A percentile compares a stretch with the other conserved stretches of the same genome.
These are phyloP conservation scores for Dunckerocampus dactyliophorus DNA, from an alignment of 2,113 vertebrate species.

Conservation along the genomic window DNA sequence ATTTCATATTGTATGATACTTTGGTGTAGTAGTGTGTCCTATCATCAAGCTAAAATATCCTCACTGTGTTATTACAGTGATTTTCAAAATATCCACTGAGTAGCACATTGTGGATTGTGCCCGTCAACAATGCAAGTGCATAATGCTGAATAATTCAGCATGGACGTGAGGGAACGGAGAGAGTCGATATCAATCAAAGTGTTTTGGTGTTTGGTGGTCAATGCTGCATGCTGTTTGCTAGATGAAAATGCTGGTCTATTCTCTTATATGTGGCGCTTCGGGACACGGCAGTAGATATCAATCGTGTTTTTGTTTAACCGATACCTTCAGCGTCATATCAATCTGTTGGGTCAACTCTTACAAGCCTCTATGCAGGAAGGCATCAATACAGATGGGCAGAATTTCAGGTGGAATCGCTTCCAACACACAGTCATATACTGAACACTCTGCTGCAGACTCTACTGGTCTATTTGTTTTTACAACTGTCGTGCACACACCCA, in stretches of 20 bases:
- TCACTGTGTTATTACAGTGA: too few relatives aligned
- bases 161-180: slow-evolving; percentile 13
- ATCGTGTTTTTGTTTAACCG: too few relatives aligned
- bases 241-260: background rate
- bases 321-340: too few relatives aligned
- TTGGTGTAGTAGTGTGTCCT: too few relatives aligned
- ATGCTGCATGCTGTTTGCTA: slow-evolving; percentile 3
- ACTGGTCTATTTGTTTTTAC: slow-evolving; percentile 46
- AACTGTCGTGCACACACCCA: slow-evolving; percentile 18
- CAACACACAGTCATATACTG: too few relatives aligned
- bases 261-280: background rate
- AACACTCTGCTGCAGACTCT: slow-evolving; percentile 1
- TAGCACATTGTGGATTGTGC: background rate
- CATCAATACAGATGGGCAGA: background rate
- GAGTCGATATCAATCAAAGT: slow-evolving; percentile 36
- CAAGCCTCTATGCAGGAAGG: background rate
- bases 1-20: background rate
- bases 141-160: slow-evolving; percentile 50
- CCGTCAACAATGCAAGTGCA: slow-evolving; percentile 26
- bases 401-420: slow-evolving; percentile 19
- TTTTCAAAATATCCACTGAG: background rate
- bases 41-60: too few relatives aligned
- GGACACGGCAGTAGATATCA: background rate
- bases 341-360: background rate
- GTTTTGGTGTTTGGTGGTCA: slow-evolving; percentile 33